Evolutionary conservation across 2,888 invertebrate genomes (phyloP), one percentile per base, ranked within the genome.

Genomic region (Taphrorychus bicolor): DNA sequence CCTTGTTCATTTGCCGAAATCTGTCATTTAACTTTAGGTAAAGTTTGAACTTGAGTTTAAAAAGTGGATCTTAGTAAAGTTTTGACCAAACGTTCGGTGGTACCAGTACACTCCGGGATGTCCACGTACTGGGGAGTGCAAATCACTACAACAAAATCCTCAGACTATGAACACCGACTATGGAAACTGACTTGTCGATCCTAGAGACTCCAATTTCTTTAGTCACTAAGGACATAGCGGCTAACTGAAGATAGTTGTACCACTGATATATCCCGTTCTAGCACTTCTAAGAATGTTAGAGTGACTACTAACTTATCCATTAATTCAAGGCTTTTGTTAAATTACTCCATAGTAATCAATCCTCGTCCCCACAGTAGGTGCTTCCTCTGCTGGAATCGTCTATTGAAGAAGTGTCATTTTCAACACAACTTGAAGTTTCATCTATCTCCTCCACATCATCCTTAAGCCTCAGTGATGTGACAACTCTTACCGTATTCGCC

Each of bases 111-210:
- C n/a, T n/a, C n/a, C n/a, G n/a, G n/a, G n/a, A n/a, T n/a, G n/a
- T n/a, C n/a, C n/a, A n/a, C n/a, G n/a, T n/a, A n/a, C n/a, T n/a
- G n/a, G n/a, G n/a, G n/a, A n/a, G n/a, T n/a, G n/a, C n/a, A n/a
- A n/a, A n/a, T n/a, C n/a, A n/a, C n/a, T n/a, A n/a, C n/a, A n/a
- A n/a, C n/a, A n/a, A n/a, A n/a, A n/a, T n/a, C n/a, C n/a, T n/a
- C n/a, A n/a, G n/a, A n/a, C n/a, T n/a, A n/a, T n/a, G n/a, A n/a
- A 76, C 74, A 2, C 74, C 76, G n/a, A 76, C 75, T 5, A 67
- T 73, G 49, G 72, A 74, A 54, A 71, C 72, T 2, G 71, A 59
- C 11, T 1, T 59, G 7, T 42, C 66, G n/a, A 70, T 70, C 14
- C 45, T 71, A 42, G 69, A 66, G 61, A 71, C 62, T 0, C 57